Percentiles rank a stretch among this genome's conserved stretches.
Evolutionary conservation across 2,797 vertebrate genomes (phyloP).

Genomic region (Capromys pilorides): DNA sequence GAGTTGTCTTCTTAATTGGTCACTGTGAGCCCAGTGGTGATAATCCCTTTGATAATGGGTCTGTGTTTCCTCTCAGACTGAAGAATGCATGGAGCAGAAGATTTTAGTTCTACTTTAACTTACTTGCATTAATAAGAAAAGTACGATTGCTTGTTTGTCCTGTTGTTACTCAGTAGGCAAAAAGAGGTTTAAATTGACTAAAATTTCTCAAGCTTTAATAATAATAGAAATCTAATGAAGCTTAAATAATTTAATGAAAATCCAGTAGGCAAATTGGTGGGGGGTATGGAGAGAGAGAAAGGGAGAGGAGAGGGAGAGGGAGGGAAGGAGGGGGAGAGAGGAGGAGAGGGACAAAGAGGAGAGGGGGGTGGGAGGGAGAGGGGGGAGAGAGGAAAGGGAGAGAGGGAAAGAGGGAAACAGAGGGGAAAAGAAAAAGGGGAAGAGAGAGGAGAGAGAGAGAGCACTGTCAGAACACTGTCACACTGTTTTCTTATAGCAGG

Average conservation of each 20-base stretch:
- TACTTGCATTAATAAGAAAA: constrained; percentile 24
- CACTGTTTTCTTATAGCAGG: background rate
- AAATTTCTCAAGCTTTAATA: constrained; percentile 9
- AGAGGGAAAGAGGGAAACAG: no score
- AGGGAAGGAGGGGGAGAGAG: background rate
- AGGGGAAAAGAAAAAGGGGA: background rate
- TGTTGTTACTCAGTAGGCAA: background rate
- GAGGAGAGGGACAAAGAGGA: background rate
- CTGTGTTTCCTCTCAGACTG: constrained; percentile 14
- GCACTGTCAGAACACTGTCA: background rate
- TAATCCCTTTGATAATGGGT: background rate
- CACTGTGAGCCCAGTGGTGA: background rate
- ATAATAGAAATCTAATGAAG: constrained; percentile 24
- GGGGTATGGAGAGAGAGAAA: background rate
- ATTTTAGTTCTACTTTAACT: constrained; percentile 39
- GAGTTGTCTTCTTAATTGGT: constrained; percentile 7
- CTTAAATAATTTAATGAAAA: background rate
- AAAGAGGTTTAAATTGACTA: constrained; percentile 3
- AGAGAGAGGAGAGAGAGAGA: background rate
- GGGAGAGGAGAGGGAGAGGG: background rate
- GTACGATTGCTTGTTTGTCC: background rate
- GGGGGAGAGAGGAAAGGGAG: background rate
- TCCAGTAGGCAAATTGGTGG: background rate
- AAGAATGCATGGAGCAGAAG: background rate
- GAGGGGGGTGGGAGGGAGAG: no score